Conservation (phyloP, 2,113 vertebrate species). For the Lamprologus speciosus region DNA sequence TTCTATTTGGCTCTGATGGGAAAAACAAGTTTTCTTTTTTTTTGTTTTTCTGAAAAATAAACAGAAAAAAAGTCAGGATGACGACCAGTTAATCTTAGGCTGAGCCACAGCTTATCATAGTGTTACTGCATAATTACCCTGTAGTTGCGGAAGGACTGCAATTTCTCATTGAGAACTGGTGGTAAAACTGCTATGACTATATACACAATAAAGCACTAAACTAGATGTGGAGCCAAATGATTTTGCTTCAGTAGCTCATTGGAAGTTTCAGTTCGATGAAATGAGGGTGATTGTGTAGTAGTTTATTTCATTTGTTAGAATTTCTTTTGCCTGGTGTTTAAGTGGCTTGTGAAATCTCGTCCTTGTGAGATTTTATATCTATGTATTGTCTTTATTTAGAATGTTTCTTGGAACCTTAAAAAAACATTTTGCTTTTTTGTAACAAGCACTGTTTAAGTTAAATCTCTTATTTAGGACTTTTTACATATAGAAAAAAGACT, state of each 20-base stretch:
- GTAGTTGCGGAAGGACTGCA: not conserved
- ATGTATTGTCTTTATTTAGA: not conserved
- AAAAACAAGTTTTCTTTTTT: not conserved
- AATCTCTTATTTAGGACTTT: not conserved
- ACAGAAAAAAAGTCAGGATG: not conserved
- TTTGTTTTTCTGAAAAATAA: not conserved
- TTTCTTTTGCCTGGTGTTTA: not conserved
- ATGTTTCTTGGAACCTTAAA: not conserved
- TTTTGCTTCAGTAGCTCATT: not conserved
- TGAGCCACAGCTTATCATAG: not conserved
- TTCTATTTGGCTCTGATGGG: not conserved
- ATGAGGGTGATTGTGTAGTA: not conserved
- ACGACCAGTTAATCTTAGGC: not conserved
- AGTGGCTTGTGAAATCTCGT: not conserved
- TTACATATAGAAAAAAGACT: constrained; percentile 7
- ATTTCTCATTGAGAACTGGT: not conserved
- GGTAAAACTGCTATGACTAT: not conserved
- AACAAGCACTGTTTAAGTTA: not conserved
- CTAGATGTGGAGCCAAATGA: not conserved
- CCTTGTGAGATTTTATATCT: not conserved
- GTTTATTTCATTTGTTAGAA: not conserved
- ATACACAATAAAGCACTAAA: not conserved
- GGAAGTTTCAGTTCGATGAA: not conserved
- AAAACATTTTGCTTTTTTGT: not conserved
- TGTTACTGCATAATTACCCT: not conserved